These are phyloP conservation scores for Myiotriccus ornatus DNA, from an alignment of 2,797 vertebrate genomes.

Conservation along the genomic window DNA sequence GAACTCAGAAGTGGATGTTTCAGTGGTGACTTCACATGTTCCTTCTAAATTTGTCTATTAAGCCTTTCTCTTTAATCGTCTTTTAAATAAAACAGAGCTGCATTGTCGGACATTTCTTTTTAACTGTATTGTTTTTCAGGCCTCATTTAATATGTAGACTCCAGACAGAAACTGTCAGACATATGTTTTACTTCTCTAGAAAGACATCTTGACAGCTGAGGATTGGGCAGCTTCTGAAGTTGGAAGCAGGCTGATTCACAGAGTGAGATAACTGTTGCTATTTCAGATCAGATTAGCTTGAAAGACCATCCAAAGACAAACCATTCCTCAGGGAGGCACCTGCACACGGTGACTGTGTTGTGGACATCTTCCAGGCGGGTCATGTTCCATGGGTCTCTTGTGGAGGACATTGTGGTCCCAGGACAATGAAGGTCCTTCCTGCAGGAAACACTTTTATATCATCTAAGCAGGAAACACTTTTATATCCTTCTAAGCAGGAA, in stretches of 20 bases:
- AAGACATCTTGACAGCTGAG: background rate
- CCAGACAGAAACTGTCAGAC: background rate
- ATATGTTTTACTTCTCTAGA: background rate
- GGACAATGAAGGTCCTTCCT: background rate
- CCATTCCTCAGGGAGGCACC: background rate
- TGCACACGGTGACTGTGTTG: fast-evolving
- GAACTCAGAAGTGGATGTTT: background rate
- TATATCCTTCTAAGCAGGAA: background rate
- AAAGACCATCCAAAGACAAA: background rate
- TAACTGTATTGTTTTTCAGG: background rate
- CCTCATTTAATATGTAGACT: background rate
- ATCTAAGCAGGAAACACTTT: background rate
- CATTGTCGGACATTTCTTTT: background rate
- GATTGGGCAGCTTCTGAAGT: background rate
- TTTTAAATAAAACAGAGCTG: conserved; percentile 19
- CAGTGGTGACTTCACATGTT: background rate
- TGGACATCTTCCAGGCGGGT: background rate
- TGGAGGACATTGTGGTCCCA: background rate
- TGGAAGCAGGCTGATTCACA: background rate
- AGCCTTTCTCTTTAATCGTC: background rate
- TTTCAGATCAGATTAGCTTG: background rate
- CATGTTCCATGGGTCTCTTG: background rate
- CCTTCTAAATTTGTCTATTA: background rate
- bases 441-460: no score
- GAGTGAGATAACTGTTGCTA: background rate